Percentiles rank a stretch among this genome's conserved stretches.
Conservation (phyloP, 2,797 vertebrate species). For the Amblyopsis hoosieri region DNA sequence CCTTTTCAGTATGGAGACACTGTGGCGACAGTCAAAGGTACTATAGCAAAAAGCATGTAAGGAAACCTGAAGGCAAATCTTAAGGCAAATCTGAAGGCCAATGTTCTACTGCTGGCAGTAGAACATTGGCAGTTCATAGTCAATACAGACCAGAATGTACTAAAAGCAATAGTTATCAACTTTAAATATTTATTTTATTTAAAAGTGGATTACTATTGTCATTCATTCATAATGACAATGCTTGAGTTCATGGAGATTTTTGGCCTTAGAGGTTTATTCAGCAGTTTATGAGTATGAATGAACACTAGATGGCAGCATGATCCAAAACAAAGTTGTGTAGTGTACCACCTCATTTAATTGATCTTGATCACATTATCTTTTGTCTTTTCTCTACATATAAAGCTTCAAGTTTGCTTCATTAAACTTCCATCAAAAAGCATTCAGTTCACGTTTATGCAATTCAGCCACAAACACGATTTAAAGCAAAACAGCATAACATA, state of each 20-base stretch:
- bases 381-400: no score
- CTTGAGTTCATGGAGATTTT: no score
- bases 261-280: slow-evolving; percentile 5
- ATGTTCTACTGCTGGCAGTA: neutral
- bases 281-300: neutral
- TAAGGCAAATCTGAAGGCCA: neutral
- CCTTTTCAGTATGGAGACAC: slow-evolving; percentile 60
- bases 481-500: no score
- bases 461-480: no score
- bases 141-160: neutral
- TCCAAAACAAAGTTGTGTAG: slow-evolving; percentile 5
- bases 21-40: slow-evolving; percentile 5
- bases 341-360: neutral
- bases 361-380: neutral
- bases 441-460: no score
- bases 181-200: neutral
- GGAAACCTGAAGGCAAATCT: slow-evolving; percentile 5
- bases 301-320: slow-evolving; percentile 74
- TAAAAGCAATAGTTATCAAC: neutral
- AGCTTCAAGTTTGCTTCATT: no score
- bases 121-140: neutral
- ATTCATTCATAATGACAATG: no score
- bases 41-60: slow-evolving; percentile 7
- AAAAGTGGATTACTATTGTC: neutral
- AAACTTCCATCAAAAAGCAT: no score